Evolutionary conservation across 2,888 invertebrate species (phyloP).

Genomic region (Conomelus anceps): DNA sequence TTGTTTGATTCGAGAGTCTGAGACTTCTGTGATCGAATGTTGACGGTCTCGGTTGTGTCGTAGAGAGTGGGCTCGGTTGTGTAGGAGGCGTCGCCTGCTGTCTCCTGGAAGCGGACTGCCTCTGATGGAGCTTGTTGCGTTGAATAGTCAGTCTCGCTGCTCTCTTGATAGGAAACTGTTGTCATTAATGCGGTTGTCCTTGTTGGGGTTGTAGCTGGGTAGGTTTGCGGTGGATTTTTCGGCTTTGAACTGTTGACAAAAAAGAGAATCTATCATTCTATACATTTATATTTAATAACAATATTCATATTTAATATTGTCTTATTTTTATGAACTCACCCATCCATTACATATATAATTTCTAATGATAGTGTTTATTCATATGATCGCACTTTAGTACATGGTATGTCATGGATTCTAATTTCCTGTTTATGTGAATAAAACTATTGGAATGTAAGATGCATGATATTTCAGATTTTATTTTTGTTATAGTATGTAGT

Average conservation of each 20-base stretch:
- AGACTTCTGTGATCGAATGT: conserved; percentile 5
- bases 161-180: not conserved
- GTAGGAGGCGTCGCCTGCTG: not conserved
- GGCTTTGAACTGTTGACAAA: conserved; percentile 36
- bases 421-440: too few relatives aligned
- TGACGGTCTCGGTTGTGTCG: conserved; percentile 15
- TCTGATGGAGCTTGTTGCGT: not conserved
- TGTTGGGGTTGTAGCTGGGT: conserved; percentile 5
- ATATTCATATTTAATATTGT: too few relatives aligned
- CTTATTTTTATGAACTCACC: too few relatives aligned
- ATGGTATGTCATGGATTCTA: too few relatives aligned
- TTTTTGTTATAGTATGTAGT: too few relatives aligned
- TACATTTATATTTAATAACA: too few relatives aligned
- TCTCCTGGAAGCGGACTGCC: not conserved
- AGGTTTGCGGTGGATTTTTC: conserved; percentile 15
- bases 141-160: conserved; percentile 2
- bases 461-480: too few relatives aligned
- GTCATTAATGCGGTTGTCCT: not conserved
- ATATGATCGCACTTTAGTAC: too few relatives aligned
- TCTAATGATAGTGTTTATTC: too few relatives aligned
- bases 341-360: too few relatives aligned
- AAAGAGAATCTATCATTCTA: not conserved
- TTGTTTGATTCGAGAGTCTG: conserved; percentile 3
- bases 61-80: not conserved
- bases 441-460: too few relatives aligned